A percentile compares a stretch with the other conserved stretches of the same genome.
Conservation (phyloP, 2,888 invertebrate species). For the Tetrapedia diversipes region DNA sequence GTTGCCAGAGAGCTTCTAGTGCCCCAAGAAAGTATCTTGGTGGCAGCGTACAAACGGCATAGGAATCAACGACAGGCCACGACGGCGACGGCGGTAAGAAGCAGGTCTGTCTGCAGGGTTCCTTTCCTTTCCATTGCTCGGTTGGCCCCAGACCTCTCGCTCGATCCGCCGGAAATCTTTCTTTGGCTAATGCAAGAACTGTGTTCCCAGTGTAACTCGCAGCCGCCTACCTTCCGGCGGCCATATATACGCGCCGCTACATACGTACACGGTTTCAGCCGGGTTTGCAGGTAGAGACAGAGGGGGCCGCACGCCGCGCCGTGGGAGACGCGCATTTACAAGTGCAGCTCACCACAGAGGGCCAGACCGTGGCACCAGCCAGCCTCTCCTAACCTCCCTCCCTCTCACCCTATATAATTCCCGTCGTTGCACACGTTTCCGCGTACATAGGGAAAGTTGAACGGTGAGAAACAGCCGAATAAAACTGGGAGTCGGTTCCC, state of each 20-base stretch:
- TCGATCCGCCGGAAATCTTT: slow-evolving; percentile 78
- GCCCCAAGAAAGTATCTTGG: slow-evolving; percentile 12
- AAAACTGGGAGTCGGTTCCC: slow-evolving; percentile 34
- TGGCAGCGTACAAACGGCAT: slow-evolving; percentile 30
- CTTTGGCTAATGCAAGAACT: slow-evolving; percentile 81
- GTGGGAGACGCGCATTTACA: slow-evolving; percentile 67
- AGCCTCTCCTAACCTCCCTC: neutral
- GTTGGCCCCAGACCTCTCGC: slow-evolving; percentile 26
- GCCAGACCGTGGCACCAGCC: slow-evolving; percentile 35
- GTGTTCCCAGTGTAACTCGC: slow-evolving; percentile 75
- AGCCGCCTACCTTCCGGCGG: slow-evolving; percentile 69
- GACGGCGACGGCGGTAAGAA: slow-evolving; percentile 27
- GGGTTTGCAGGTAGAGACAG: slow-evolving; percentile 47
- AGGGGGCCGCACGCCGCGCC: too few relatives aligned
- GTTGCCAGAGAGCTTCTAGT: too few relatives aligned
- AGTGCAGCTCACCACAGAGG: slow-evolving; percentile 67
- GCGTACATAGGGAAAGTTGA: slow-evolving; percentile 44
- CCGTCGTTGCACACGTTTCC: slow-evolving; percentile 39
- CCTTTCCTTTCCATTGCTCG: slow-evolving; percentile 34
- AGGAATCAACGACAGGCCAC: slow-evolving; percentile 48
- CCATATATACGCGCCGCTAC: slow-evolving; percentile 62
- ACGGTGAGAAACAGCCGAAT: slow-evolving; percentile 51
- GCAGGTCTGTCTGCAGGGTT: slow-evolving; percentile 23
- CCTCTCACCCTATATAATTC: slow-evolving; percentile 53
- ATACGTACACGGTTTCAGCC: slow-evolving; percentile 50